A percentile compares a stretch with the other conserved stretches of the same genome.
Conservation (phyloP, 2,797 vertebrate genomes). For the Spea hammondii region DNA sequence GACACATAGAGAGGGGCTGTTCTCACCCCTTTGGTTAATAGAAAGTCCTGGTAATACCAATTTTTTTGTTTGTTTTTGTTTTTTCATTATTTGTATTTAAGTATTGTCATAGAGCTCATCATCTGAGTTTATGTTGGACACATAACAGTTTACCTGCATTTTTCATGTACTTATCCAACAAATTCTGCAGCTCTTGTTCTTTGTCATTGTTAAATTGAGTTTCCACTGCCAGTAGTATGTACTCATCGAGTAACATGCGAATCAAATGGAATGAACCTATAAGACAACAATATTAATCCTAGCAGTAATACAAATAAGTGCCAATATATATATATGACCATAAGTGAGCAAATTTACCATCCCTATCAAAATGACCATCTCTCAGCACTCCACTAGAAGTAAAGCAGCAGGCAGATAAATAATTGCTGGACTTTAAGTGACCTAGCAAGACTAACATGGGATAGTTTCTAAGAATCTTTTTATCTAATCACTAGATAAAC, state of each 20-base stretch:
- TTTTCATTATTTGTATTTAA: too few relatives aligned
- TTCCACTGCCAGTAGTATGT: constrained; percentile 94
- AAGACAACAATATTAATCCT: background rate
- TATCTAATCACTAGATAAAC: constrained; percentile 67
- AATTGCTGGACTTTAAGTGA: constrained; percentile 76
- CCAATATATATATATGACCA: too few relatives aligned
- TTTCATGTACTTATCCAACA: constrained; percentile 97
- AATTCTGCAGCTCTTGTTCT: constrained; percentile 95
- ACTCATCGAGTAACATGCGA: constrained; percentile 97
- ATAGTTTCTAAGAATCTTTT: constrained; percentile 60
- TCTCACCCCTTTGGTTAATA: too few relatives aligned
- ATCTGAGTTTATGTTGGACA: too few relatives aligned
- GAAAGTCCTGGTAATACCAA: too few relatives aligned
- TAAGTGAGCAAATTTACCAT: constrained; percentile 20
- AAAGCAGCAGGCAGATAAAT: constrained; percentile 71
- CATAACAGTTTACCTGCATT: constrained; percentile 80
- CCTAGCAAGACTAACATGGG: constrained; percentile 73
- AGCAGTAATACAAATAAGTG: too few relatives aligned
- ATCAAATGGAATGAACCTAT: constrained; percentile 97
- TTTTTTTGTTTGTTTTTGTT: too few relatives aligned
- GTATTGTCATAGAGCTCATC: too few relatives aligned
- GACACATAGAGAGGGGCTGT: too few relatives aligned
- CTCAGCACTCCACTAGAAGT: constrained; percentile 66
- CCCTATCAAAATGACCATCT: constrained; percentile 78
- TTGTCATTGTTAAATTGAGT: constrained; percentile 99